phyloP scores from a whole-genome alignment of 2,113 vertebrate genomes.

The Odobenus rosmarus region DNA sequence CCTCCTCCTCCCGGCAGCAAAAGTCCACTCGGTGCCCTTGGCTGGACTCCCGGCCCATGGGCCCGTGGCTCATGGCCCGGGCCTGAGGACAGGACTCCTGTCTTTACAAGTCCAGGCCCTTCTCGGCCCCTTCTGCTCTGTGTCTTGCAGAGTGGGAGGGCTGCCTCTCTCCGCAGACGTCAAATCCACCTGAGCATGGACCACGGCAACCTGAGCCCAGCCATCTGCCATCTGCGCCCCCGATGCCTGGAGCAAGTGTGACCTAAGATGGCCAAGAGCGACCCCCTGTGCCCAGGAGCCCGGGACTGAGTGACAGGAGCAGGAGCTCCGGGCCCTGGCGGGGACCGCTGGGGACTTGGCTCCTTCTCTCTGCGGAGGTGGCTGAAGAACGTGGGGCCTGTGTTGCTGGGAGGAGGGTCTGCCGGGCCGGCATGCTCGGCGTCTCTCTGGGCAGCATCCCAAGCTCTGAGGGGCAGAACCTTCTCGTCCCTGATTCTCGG shows the following conservation, averaged over 20 bases:
- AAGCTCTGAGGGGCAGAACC: neutral
- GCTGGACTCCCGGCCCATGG: neutral
- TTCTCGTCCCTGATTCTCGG: rapidly evolving
- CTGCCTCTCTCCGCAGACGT: neutral
- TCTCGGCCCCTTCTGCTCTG: rapidly evolving
- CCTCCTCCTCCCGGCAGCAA: neutral
- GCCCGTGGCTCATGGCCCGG: neutral
- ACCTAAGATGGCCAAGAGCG: neutral
- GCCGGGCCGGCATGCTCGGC: rapidly evolving
- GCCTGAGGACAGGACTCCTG: neutral
- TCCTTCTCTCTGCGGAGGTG: neutral
- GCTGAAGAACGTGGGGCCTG: rapidly evolving
- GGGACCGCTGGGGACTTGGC: rapidly evolving
- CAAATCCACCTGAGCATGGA: neutral
- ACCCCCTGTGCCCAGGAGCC: neutral
- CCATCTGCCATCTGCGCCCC: neutral
- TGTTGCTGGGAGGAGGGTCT: neutral
- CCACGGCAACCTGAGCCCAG: neutral
- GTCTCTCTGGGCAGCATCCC: rapidly evolving
- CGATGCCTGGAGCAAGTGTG: rapidly evolving
- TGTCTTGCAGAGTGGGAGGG: neutral
- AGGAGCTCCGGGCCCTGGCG: rapidly evolving
- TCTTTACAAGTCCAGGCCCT: neutral
- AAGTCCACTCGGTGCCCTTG: neutral
- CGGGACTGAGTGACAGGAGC: rapidly evolving